Evolutionary conservation across 2,113 vertebrate species (phyloP).

Genomic region (Chaetops frenatus): DNA sequence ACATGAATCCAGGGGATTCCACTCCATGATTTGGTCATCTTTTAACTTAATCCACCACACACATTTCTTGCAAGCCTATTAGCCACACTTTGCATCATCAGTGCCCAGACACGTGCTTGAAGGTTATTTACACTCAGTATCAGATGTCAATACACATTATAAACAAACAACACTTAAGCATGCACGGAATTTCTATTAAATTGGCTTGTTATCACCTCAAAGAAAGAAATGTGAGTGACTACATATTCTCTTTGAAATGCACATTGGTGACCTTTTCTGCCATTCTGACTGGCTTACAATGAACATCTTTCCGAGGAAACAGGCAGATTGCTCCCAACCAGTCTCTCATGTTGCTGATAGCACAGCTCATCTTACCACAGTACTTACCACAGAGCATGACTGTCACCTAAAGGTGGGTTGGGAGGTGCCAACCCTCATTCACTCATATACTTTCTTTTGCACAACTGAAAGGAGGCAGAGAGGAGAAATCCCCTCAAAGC

Average conservation of each 20-base stretch:
- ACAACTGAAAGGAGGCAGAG: neutral
- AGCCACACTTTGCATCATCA: neutral
- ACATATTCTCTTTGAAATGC: neutral
- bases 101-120: neutral
- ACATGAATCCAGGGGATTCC: neutral
- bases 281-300: neutral
- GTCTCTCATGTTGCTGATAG: neutral
- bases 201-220: neutral
- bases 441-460: neutral
- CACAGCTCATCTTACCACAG: neutral
- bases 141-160: neutral
- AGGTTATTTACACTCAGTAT: neutral
- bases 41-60: neutral
- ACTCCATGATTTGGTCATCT: neutral
- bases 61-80: neutral
- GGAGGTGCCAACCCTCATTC: neutral
- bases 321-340: neutral
- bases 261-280: neutral
- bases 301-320: fast-evolving
- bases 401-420: neutral
- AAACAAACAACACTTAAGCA: neutral
- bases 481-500: neutral
- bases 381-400: neutral
- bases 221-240: neutral
- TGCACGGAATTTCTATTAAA: neutral